A percentile compares a stretch with the other conserved stretches of the same genome.
Evolutionary conservation across 2,888 invertebrate genomes (phyloP).

Genomic region (Cheiracanthium punctorium): DNA sequence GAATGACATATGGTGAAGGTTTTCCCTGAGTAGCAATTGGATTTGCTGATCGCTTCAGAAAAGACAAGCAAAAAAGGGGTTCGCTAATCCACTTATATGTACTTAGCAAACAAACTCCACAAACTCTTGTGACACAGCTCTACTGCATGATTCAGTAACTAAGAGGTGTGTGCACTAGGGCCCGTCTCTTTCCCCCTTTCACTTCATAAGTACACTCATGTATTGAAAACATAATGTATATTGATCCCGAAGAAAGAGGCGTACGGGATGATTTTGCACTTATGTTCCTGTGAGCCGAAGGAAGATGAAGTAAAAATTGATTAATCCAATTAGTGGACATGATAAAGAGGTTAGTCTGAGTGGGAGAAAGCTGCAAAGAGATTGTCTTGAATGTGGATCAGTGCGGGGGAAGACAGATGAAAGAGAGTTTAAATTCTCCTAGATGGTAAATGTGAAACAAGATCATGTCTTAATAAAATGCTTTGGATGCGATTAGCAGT

Average conservation of each 20-base stretch:
- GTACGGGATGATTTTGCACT: not conserved
- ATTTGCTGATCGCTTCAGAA: constrained; percentile 1
- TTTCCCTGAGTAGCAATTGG: not conserved
- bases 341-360: not conserved
- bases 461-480: too few species aligned
- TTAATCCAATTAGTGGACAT: not conserved
- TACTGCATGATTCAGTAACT: constrained; percentile 8
- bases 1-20: constrained; percentile 1
- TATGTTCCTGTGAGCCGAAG: not conserved
- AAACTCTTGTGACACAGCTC: not conserved
- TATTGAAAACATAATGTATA: not conserved
- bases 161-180: not conserved
- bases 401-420: too few species aligned
- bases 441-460: too few species aligned
- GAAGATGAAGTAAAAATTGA: not conserved
- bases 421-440: too few species aligned
- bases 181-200: not conserved
- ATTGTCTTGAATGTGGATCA: too few species aligned
- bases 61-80: constrained; percentile 11
- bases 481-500: too few species aligned
- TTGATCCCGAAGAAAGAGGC: not conserved
- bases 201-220: not conserved
- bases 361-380: too few species aligned
- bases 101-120: constrained; percentile 8
- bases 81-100: constrained; percentile 2